Evolutionary conservation across 2,113 vertebrate genomes (phyloP), one percentile per base, ranked within the genome.

Genomic region (Thunnus thynnus): DNA sequence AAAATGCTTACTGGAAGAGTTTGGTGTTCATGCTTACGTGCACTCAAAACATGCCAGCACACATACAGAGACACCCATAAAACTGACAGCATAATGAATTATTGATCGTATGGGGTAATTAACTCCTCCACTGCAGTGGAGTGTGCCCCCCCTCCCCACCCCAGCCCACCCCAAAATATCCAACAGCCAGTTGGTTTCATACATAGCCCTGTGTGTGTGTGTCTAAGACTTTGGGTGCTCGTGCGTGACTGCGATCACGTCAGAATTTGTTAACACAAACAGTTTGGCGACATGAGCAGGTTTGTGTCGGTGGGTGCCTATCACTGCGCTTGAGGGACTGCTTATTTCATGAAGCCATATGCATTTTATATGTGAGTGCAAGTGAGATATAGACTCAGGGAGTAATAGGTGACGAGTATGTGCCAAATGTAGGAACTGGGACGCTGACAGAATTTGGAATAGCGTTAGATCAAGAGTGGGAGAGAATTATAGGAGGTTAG

Each of bases 41-140:
- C 82, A 86, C 89, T 86, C 83, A 84, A 90, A 93, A 92, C 84
- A 89, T 90, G 87, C 61, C 87, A 83, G 76, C 70, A 57, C 88
- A 85, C 62, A 87, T 80, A 85, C 52, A 18, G 72, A 73, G 80
- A 72, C 58, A 46, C 13, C 8, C 76, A 78, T 84, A 90, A 86
- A 84, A 77, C 86, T 91, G 91, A 93, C 92, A 90, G 87, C 60
- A 47, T 91, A 94, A 94, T 95, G 91, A 95, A 94, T 95, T 95
- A 95, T 95, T 96, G 92, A 96, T 95, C 51, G 52, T 50, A 74
- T 41, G 86, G 79, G 85, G 92, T 95, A 95, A 95, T 95, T 95
- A 96, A 95, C 93, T 95, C 85, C 91, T 89, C 83, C 72, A 69
- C 78, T 71, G 57, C 67, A 78, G 73, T 82, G 69, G 30, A 81